A percentile compares a stretch with the other conserved stretches of the same genome.
These are phyloP conservation scores for Menidia menidia DNA, from an alignment of 2,797 vertebrate species.

Conservation along the genomic window DNA sequence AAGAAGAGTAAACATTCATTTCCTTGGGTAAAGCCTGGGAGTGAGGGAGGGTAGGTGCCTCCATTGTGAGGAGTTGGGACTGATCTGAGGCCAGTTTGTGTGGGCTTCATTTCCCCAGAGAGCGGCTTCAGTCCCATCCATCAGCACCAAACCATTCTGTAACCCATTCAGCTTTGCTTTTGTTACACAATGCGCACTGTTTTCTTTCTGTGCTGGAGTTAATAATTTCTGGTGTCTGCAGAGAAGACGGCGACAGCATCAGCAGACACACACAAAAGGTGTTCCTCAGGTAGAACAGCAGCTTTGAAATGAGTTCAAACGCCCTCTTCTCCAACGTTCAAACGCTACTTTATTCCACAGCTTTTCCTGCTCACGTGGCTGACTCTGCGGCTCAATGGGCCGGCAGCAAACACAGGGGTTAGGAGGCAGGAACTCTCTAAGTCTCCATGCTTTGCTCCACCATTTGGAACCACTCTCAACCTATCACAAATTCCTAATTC, in stretches of 20 bases:
- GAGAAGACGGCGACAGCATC: neutral
- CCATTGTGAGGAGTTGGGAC: constrained; percentile 39
- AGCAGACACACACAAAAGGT: too few species aligned
- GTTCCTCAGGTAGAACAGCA: neutral
- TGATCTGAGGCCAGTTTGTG: constrained; percentile 18
- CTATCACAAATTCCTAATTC: constrained; percentile 89
- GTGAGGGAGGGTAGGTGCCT: constrained; percentile 25
- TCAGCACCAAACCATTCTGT: constrained; percentile 9
- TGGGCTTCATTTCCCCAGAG: constrained; percentile 2
- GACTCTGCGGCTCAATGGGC: constrained; percentile 33
- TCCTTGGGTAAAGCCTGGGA: constrained; percentile 34
- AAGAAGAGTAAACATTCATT: constrained; percentile 48
- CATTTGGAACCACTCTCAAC: constrained; percentile 87
- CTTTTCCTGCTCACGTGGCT: constrained; percentile 6
- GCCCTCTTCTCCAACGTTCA: neutral
- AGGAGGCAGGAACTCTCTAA: constrained; percentile 81
- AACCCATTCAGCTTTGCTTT: neutral
- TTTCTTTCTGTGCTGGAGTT: too few species aligned
- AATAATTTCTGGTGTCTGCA: too few species aligned
- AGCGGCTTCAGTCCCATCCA: constrained; percentile 4
- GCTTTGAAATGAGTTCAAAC: constrained; percentile 5
- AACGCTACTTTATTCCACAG: constrained; percentile 3
- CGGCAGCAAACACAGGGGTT: constrained; percentile 64
- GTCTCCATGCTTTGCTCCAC: constrained; percentile 78
- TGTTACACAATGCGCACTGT: too few species aligned